A percentile compares a stretch with the other conserved stretches of the same genome.
Conservation (phyloP, 2,888 invertebrate species). For the Drosophila paracracens region DNA sequence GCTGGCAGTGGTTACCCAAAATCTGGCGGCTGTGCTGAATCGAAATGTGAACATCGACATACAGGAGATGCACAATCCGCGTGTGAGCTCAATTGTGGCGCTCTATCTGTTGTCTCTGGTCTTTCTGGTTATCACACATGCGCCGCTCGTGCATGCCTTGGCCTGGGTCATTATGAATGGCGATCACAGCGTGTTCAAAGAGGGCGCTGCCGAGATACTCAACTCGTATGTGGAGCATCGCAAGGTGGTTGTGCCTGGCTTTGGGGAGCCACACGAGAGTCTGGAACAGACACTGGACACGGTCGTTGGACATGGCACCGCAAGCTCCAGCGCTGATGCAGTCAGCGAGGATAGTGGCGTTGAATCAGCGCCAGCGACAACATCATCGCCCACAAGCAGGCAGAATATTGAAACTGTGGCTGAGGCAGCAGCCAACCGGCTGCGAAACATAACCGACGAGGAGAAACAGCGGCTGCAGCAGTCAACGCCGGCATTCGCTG, state of each 20-base stretch:
- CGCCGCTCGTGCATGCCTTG: conserved; percentile 94
- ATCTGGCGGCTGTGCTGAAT: conserved; percentile 88
- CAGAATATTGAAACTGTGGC: conserved; percentile 31
- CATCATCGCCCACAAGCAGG: conserved; percentile 45
- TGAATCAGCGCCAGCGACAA: conserved; percentile 60
- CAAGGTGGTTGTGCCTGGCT: conserved; percentile 87
- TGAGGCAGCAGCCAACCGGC: conserved; percentile 80
- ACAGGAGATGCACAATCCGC: conserved; percentile 88
- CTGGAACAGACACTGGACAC: conserved; percentile 91
- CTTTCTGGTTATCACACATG: conserved; percentile 96
- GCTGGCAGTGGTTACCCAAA: conserved; percentile 88
- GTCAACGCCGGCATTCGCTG: conserved; percentile 55
- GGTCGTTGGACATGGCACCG: conserved; percentile 69
- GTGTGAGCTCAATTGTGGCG: conserved; percentile 95
- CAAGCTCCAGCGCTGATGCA: conserved; percentile 57
- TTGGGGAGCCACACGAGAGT: conserved; percentile 90
- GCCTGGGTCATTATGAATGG: conserved; percentile 95
- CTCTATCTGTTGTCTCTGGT: conserved; percentile 97
- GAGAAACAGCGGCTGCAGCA: conserved; percentile 90
- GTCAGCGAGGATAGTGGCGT: conserved; percentile 70
- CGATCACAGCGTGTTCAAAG: conserved; percentile 89
- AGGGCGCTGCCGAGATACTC: conserved; percentile 89
- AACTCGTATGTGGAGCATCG: conserved; percentile 88
- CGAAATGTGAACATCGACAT: conserved; percentile 87
- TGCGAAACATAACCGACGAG: conserved; percentile 94